A percentile compares a stretch with the other conserved stretches of the same genome.
Evolutionary conservation across 2,797 vertebrate genomes (phyloP).

Genomic region (Sebastolobus altivelis): DNA sequence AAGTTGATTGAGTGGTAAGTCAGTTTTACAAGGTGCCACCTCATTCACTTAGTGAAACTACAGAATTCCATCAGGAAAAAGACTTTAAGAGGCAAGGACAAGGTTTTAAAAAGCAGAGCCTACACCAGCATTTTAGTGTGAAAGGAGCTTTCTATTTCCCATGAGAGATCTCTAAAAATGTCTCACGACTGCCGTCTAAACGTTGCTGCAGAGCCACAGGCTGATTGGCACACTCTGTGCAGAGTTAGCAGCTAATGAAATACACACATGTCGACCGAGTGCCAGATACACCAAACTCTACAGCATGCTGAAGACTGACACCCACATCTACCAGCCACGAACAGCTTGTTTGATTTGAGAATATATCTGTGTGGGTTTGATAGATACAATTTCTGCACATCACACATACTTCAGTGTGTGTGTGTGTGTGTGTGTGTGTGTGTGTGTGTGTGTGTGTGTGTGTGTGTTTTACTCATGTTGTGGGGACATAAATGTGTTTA

Average conservation of each 20-base stretch:
- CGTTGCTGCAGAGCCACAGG: slow-evolving; percentile 3
- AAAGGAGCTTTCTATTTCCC: slow-evolving; percentile 27
- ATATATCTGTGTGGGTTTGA: slow-evolving; percentile 13
- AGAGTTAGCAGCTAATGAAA: slow-evolving; percentile 22
- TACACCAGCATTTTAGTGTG: not conserved
- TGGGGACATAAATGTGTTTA: not conserved
- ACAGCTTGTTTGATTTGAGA: slow-evolving; percentile 19
- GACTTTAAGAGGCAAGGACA: slow-evolving; percentile 8
- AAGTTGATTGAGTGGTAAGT: slow-evolving; percentile 32
- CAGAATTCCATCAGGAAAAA: slow-evolving; percentile 27
- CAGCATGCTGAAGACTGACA: not conserved
- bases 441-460: not conserved
- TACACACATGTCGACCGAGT: slow-evolving; percentile 17
- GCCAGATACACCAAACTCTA: slow-evolving; percentile 9
- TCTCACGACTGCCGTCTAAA: not conserved
- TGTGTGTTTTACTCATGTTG: not conserved
- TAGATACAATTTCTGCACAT: not conserved
- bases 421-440: not conserved
- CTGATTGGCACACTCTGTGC: slow-evolving; percentile 18
- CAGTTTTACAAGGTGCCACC: slow-evolving; percentile 38
- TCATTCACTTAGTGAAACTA: slow-evolving; percentile 7
- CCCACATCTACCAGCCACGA: slow-evolving; percentile 1
- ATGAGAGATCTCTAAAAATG: slow-evolving; percentile 29
- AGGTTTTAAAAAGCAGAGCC: slow-evolving; percentile 26
- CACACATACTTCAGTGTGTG: slow-evolving; percentile 9